These are phyloP conservation scores for Lutjanus argentimaculatus DNA, from an alignment of 2,797 vertebrate species.

Conservation along the genomic window DNA sequence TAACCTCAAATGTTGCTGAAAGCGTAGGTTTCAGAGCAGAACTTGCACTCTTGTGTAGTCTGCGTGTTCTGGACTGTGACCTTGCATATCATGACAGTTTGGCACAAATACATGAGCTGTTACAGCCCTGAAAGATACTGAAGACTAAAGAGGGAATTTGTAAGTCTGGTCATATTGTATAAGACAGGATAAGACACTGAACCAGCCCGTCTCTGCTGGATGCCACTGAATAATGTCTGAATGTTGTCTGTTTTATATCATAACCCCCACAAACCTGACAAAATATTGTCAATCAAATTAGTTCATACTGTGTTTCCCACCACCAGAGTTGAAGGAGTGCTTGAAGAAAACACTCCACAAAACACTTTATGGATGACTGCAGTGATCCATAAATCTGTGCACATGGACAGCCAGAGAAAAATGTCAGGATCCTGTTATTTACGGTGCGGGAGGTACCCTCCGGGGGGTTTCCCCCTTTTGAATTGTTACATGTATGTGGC, in stretches of 20 bases:
- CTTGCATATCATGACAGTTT: too few species aligned
- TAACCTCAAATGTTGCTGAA: too few species aligned
- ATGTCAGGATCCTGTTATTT: slow-evolving; percentile 44
- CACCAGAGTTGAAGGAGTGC: slow-evolving; percentile 1
- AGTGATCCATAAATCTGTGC: slow-evolving; percentile 35
- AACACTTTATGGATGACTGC: slow-evolving; percentile 41
- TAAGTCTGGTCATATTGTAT: not conserved
- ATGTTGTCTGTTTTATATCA: slow-evolving; percentile 16
- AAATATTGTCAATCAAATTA: slow-evolving; percentile 9
- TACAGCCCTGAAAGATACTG: not conserved
- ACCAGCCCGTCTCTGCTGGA: not conserved
- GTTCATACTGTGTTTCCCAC: slow-evolving; percentile 12
- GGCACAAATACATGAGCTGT: too few species aligned
- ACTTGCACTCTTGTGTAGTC: too few species aligned
- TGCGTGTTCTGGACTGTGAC: too few species aligned
- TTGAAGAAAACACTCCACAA: slow-evolving; percentile 38
- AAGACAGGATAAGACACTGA: not conserved
- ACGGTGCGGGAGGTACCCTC: slow-evolving; percentile 49
- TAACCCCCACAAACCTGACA: slow-evolving; percentile 6
- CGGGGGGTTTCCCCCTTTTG: slow-evolving; percentile 19
- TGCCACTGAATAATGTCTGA: not conserved
- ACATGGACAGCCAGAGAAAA: slow-evolving; percentile 31
- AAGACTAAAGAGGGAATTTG: not conserved
- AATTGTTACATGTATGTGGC: slow-evolving; percentile 47
- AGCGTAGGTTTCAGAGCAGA: too few species aligned